These are phyloP conservation scores for Drosophila pegasa DNA, from an alignment of 2,888 invertebrate species.

Conservation along the genomic window DNA sequence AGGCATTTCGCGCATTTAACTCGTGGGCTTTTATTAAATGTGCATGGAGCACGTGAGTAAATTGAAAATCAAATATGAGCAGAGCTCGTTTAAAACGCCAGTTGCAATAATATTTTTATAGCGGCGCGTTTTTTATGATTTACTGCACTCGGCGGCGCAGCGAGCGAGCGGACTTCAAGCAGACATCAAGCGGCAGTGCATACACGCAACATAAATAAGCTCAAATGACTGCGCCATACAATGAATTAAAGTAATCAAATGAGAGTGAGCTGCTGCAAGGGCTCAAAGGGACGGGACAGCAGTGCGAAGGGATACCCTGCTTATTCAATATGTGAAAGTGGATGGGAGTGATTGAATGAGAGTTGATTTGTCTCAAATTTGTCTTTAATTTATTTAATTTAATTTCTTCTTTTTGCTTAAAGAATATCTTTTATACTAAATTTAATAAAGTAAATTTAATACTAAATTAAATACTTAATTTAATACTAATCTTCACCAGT, in stretches of 20 bases:
- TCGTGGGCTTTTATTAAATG: not conserved
- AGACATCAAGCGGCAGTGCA: not conserved
- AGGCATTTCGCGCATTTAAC: no score
- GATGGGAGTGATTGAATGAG: no score
- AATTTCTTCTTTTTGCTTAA: no score
- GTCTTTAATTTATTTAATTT: no score
- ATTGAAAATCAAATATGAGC: conserved; percentile 11
- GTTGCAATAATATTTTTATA: conserved; percentile 9
- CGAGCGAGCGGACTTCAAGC: not conserved
- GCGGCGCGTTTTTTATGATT: conserved; percentile 7
- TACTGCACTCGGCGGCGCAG: not conserved
- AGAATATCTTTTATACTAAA: no score
- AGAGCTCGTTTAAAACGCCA: not conserved
- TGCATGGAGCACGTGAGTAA: not conserved
- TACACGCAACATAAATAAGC: not conserved
- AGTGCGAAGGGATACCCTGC: not conserved
- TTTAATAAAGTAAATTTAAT: no score
- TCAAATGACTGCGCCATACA: not conserved
- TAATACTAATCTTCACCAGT: no score
- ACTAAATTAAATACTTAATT: no score
- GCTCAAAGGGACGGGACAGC: not conserved
- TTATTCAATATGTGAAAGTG: no score
- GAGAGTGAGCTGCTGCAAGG: not conserved
- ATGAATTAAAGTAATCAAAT: conserved; percentile 1
- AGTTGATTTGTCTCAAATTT: no score